Conservation (phyloP, 1,140 invertebrate species). For the Lordiphosa clarofinis region DNA sequence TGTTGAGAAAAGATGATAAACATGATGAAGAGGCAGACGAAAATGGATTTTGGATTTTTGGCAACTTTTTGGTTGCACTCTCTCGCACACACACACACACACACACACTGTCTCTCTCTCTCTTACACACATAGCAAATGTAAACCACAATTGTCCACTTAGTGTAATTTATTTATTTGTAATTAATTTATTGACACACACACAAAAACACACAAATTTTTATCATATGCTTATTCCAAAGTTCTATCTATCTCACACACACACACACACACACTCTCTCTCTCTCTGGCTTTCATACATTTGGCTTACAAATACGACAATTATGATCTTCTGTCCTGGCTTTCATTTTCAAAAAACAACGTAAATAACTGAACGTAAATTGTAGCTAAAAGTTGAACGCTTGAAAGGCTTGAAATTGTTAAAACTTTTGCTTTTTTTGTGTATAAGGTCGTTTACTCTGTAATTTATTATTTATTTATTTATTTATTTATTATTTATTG, state of each 20-base stretch:
- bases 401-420: slow-evolving; percentile 47
- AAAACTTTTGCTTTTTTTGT: slow-evolving; percentile 63
- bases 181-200: slow-evolving; percentile 14
- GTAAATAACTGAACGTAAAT: slow-evolving; percentile 50
- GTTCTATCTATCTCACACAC: slow-evolving; percentile 22
- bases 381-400: slow-evolving; percentile 76
- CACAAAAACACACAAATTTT: slow-evolving; percentile 4
- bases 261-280: slow-evolving; percentile 25
- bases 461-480: slow-evolving; percentile 78
- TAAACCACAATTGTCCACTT: slow-evolving; percentile 62
- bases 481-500: slow-evolving; percentile 76
- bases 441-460: slow-evolving; percentile 73
- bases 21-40: slow-evolving; percentile 25
- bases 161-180: slow-evolving; percentile 74
- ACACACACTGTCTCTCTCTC: no score
- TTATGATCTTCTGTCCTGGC: slow-evolving; percentile 35
- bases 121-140: slow-evolving; percentile 57
- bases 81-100: slow-evolving; percentile 19
- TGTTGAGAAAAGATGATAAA: slow-evolving; percentile 39
- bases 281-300: slow-evolving; percentile 66
- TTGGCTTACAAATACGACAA: slow-evolving; percentile 65
- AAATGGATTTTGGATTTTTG: slow-evolving; percentile 21
- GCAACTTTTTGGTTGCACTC: slow-evolving; percentile 25
- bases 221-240: slow-evolving; percentile 6
- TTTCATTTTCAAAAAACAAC: slow-evolving; percentile 66